Evolutionary conservation across 2,888 invertebrate genomes (phyloP), one percentile per base, ranked within the genome.

Genomic region (Quadriops clusia): DNA sequence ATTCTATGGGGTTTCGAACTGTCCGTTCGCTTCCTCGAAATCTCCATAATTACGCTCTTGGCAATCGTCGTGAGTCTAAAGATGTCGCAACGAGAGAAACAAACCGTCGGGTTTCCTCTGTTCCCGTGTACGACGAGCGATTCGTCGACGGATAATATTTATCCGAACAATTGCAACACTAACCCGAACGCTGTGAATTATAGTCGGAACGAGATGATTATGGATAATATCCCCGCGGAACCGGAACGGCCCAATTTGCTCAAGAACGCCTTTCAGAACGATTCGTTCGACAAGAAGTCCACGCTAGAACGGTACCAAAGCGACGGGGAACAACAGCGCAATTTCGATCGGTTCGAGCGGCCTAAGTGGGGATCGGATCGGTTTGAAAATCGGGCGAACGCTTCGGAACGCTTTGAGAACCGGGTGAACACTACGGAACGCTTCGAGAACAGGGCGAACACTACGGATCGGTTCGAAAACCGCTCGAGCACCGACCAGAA

Each of bases 1-100:
- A 68, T 89, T 3, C 81, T 90, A 67, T 91, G 89, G 87, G 81
- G 84, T 11, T 90, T 85, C 63, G 87, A 91, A 53, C 78, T 87
- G 50, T 80, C 82, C 0, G 71, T 89, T 29, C 72, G 91, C 14
- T 66, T 89, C 4, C 72, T 89, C 30, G 93, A 93, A 61, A 75
- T 91, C 24, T 74, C 80, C n/a, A 82, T 91, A 49, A 84, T 90
- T 45, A 78, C 81, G 3, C 67, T 87, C 31, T 68, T 89, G 44
- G 82, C 83, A 1, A 90, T 87, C 73, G 87, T 91, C 6, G 84
- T 86, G 25, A 85, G 87, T 37, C 58, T 67, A 40, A 51, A 56
- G 34, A 58, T 63, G 53, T 66, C 80, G 29, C 79, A 78, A 41
- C 72, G 84, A 32, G 84, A 85, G 50, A 85, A 85, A 50, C 65